Base-by-base conservation (phyloP, 2,113 vertebrate species). In the Labeo catla region DNA sequence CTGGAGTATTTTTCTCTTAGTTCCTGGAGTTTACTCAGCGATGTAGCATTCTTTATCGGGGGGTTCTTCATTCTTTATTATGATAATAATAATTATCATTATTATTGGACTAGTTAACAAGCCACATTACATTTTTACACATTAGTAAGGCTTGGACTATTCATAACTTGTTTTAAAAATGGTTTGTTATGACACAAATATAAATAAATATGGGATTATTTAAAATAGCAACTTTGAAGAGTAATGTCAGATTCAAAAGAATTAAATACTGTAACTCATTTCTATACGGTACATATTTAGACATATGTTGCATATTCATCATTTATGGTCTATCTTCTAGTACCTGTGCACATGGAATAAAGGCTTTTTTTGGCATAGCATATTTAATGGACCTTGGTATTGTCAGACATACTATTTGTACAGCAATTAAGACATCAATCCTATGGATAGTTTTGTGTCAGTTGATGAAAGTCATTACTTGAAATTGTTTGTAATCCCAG, bases 21-120 rank as follows among this genome's bases (percentile, higher is more conserved):
- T 43, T 19, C 39, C 57, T 65, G 34, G 57, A 81, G 36, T 7
- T 81, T 57, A 81, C 59, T 81, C 79, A 66, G 57, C 23, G 54
- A 61, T 65, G 77, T 19, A 9, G 76, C 50, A 78, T 57, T 78
- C n/a, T 34, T 34, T 78, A 78, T 36, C 76, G 36, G 57, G 34
- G 13, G 65, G n/a, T 28, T 28, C 28, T 28, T 28, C 28, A 28
- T 28, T 28, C 28, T 28, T 28, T 28, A 28, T 28, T 28, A 28
- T 28, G 28, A 28, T 28, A 28, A 28, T 28, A 28, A 28, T 28
- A 28, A 28, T 28, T 28, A 28, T 28, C 28, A 28, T 8, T 52
- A 23, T 65, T 65, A 65, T 70, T 7, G 12, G 28, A 39, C 2
- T 7, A 70, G 15, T 61, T 19, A 59, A 61, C 57, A n/a, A 21